phyloP scores from a whole-genome alignment of 2,797 vertebrate species.

The Galago senegalensis region DNA sequence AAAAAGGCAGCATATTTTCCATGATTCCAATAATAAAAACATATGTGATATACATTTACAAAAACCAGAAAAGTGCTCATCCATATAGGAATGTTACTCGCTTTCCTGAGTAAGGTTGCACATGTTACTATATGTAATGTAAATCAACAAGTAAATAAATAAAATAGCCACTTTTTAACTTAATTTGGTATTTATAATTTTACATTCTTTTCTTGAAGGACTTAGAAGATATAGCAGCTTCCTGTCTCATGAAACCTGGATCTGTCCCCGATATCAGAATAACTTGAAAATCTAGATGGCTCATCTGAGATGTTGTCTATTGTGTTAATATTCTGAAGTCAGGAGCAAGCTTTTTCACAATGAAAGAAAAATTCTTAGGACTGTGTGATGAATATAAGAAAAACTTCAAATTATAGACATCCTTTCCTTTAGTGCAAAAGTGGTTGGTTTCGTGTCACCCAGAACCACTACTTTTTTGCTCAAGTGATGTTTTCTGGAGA shows the following conservation, averaged over 20 bases:
- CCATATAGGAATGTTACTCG: not conserved
- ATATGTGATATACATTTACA: not conserved
- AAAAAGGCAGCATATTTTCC: not conserved
- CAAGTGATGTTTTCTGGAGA: not conserved
- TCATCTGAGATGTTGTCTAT: not conserved
- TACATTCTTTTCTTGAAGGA: not conserved
- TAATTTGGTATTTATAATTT: constrained; percentile 29
- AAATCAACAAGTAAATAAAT: not conserved
- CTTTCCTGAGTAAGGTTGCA: not conserved
- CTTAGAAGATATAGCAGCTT: not conserved
- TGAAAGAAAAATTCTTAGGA: not conserved
- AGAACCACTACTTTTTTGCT: not conserved
- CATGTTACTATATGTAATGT: not conserved
- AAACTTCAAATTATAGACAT: not conserved
- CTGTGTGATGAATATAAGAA: not conserved
- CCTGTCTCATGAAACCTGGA: not conserved
- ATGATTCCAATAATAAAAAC: constrained; percentile 8
- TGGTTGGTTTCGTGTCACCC: not conserved
- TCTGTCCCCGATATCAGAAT: not conserved
- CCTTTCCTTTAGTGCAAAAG: not conserved
- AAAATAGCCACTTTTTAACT: not conserved
- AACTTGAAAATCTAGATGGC: not conserved
- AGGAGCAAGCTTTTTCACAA: not conserved
- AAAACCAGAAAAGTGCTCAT: constrained; percentile 14
- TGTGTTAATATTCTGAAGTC: constrained; percentile 10